Base-by-base conservation (phyloP, 1,140 invertebrate species). In the Trissolcus basalis region DNA sequence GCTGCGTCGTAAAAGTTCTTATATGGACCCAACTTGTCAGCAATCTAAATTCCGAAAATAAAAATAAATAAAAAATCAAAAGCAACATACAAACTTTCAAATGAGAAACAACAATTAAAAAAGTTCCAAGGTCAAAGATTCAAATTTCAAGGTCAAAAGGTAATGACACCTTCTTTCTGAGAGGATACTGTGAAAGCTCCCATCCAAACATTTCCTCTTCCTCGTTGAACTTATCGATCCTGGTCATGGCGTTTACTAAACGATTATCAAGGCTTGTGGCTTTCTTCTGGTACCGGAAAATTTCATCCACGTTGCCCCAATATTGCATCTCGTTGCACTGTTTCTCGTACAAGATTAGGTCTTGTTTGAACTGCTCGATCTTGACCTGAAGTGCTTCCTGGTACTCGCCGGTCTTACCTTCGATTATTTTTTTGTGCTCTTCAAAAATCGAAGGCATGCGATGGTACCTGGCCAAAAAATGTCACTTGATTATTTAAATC, bases 121-220 rank as follows among this genome's bases (percentile, higher is more conserved):
- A 35, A 6, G 5, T 39, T 11, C 9, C 2, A 2, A 39, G 3
- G 9, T 39, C 36, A 39, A 39, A n/a, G 2, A 39, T 11, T 11
- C 9, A 39, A 9, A 2, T 9, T 11, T 1, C 1, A 39, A 39
- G 9, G 3, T 39, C 9, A 39, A 8, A 13, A 44, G 8, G 12
- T 13, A 11, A 7, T 44, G 9, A n/a, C 2, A 92, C 91, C 78
- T 90, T 81, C 79, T 92, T 95, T 60, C 96, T 90, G 60, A 94
- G 89, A 0, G 96, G 96, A 91, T 98, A 98, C 55, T 95, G 92
- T 0, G 96, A 96, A 9, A 93, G 83, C 83, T 97, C 93, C 93
- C 95, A 98, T 10, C 93, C 94, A 85, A 96, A 98, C 32, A 96
- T 91, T 67, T 91, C 90, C 85, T 99, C 97, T 84, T 99, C 97